phyloP scores from a whole-genome alignment of 2,797 vertebrate genomes.

The Craterocephalus amniculus region DNA sequence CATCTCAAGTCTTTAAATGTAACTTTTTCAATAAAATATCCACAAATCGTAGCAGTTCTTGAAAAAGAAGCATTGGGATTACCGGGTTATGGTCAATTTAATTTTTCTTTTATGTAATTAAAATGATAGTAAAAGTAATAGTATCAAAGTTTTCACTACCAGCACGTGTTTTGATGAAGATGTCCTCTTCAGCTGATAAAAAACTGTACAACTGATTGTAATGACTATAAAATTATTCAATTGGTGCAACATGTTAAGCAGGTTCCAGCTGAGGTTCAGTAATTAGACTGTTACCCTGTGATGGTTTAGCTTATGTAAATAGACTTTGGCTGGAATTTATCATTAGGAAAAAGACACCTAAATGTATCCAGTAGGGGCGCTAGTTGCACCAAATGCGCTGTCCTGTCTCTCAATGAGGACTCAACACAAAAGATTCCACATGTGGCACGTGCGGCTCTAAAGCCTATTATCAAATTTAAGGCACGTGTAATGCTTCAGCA shows the following conservation, averaged over 20 bases:
- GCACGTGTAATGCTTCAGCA: accelerated
- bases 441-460: background rate
- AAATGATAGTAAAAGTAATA: too few relatives aligned
- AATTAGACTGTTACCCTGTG: constrained; percentile 21
- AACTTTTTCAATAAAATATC: too few relatives aligned
- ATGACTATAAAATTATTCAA: background rate
- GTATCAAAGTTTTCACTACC: too few relatives aligned
- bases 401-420: background rate
- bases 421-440: background rate
- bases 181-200: too few relatives aligned
- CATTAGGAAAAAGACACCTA: background rate
- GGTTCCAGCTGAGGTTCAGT: background rate
- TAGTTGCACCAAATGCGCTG: background rate
- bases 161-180: too few relatives aligned
- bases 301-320: constrained; percentile 15
- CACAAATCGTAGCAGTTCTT: too few relatives aligned
- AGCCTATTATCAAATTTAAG: background rate
- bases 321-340: background rate
- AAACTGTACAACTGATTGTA: too few relatives aligned
- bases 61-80: too few relatives aligned
- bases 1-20: too few relatives aligned
- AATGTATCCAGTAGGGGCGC: constrained; percentile 55
- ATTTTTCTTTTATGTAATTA: too few relatives aligned
- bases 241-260: background rate
- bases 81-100: too few relatives aligned